phyloP scores from a whole-genome alignment of 2,888 invertebrate genomes.

The Parasteatoda lunata region DNA sequence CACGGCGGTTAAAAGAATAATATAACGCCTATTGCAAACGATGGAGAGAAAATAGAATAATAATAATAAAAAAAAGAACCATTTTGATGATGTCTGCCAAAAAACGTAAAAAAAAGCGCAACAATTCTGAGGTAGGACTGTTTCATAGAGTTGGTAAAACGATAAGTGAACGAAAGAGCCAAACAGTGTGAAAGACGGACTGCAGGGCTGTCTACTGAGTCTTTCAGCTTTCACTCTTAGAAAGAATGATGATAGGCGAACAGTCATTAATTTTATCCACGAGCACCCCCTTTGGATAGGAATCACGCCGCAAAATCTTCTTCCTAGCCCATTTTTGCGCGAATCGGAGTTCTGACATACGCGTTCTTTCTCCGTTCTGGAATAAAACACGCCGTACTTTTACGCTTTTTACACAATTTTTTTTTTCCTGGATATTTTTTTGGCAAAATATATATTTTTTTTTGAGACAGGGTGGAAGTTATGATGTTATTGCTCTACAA shows the following conservation, averaged over 20 bases:
- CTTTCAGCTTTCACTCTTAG: conserved; percentile 61
- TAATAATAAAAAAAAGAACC: neutral
- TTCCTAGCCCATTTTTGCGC: conserved; percentile 45
- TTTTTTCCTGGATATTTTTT: neutral
- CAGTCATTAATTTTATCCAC: conserved; percentile 64
- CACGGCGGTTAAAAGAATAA: neutral
- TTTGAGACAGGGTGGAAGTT: no score
- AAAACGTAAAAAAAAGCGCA: neutral
- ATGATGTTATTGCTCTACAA: no score
- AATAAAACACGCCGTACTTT: neutral
- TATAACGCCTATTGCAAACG: neutral
- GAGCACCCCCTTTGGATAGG: conserved; percentile 12
- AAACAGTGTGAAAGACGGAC: conserved; percentile 3
- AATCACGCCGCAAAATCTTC: conserved; percentile 25
- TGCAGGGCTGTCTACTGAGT: conserved; percentile 45
- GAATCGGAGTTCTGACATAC: conserved; percentile 10
- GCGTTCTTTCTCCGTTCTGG: neutral
- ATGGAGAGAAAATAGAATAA: neutral
- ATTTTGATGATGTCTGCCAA: neutral
- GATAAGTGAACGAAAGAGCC: conserved; percentile 4
- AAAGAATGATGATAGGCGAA: conserved; percentile 61
- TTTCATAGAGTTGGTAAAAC: neutral
- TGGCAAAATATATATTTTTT: no score
- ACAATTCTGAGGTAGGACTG: neutral
- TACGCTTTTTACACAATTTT: neutral